Base-by-base conservation (phyloP, 2,888 invertebrate species). In the Synanthedon tipuliformis region DNA sequence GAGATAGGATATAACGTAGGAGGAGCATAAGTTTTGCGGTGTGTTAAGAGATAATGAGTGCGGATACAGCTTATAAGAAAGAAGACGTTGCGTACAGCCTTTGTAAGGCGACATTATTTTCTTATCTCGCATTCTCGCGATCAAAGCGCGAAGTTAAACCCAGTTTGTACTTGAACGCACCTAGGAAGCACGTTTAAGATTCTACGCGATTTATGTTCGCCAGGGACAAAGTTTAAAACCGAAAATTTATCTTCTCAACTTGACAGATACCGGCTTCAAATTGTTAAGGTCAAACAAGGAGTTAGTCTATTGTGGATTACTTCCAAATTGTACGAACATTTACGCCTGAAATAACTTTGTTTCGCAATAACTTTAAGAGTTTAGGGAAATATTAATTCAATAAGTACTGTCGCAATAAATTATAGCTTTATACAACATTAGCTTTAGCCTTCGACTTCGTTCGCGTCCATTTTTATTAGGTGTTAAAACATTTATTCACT, bases 31-130 rank as follows among this genome's bases (percentile, higher is more conserved):
- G 77, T 80, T 78, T 72, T 75, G 78, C 78, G 71, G 73, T 73
- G 78, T 75, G 78, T 80, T 78, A 76, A 78, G 75, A 84, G 86
- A 84, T 85, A 86, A 82, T 83, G 78, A 80, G 74, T 75, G 68
- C 66, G 81, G 75, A 77, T 80, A 73, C 68, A 64, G 68, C 69
- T 68, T 73, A 70, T 77, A 76, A 76, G 76, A 75, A 61, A 81
- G 66, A 67, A 69, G 78, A 78, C 64, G 73, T 75, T 78, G 80
- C 76, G 72, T 78, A 75, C 66, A 58, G 61, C 68, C 73, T 75
- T 75, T 73, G 71, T 73, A 71, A 68, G 71, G 72, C 66, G 71
- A 78, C 75, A 76, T 74, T 77, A 75, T 73, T 71, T 69, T 68
- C 73, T 77, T 85, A 85, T 85, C 84, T 69, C 60, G 62, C 62